Evolutionary conservation across 2,113 vertebrate genomes (phyloP).

Genomic region (Mormoops blainvillei): DNA sequence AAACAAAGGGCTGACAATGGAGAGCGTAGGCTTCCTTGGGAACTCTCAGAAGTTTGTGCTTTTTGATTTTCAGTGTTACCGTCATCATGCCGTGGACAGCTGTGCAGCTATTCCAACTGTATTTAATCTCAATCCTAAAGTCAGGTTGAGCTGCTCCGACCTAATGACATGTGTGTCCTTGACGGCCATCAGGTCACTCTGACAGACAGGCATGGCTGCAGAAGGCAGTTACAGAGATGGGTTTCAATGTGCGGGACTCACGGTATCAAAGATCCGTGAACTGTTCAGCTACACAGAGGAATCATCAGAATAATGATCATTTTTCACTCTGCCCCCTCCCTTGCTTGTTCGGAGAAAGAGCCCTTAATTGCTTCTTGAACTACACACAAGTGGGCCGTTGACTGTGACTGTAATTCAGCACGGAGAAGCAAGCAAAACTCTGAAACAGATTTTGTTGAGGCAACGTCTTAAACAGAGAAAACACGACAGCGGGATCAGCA

Average conservation of each 20-base stretch:
- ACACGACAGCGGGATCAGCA: not conserved
- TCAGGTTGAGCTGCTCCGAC: not conserved
- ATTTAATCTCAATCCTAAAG: conserved; percentile 11
- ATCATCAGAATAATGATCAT: conserved; percentile 44
- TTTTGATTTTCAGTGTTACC: conserved; percentile 10
- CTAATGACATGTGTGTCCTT: not conserved
- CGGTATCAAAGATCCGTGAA: conserved; percentile 21
- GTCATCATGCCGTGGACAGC: not conserved
- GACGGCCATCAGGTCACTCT: not conserved
- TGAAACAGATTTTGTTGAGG: not conserved
- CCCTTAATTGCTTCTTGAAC: conserved; percentile 72
- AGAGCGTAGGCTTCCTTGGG: not conserved
- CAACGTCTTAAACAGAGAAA: not conserved
- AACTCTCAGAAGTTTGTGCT: not conserved
- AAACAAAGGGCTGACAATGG: conserved; percentile 38
- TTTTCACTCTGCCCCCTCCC: conserved; percentile 48
- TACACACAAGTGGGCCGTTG: conserved; percentile 65
- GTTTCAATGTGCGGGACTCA: not conserved
- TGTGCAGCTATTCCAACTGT: not conserved
- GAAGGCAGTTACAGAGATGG: not conserved
- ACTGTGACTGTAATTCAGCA: conserved; percentile 56
- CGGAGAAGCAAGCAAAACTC: conserved; percentile 50
- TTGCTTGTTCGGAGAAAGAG: conserved; percentile 50
- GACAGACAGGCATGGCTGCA: not conserved
- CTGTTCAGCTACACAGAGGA: conserved; percentile 34